Conservation (phyloP, 2,113 vertebrate species). For the zebrafish (Danio rerio) region GRCz12tu NC_133187.1:23205501-23206000, state of each 20-base stretch:
- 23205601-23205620: conserved; percentile 33
- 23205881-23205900: no score
- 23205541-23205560: conserved; percentile 22
- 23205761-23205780: background rate
- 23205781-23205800: background rate
- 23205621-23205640: conserved; percentile 20
- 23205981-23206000: no score
- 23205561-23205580: conserved; percentile 46
- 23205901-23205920: no score
- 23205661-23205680: background rate
- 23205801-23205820: background rate
- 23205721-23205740: background rate
- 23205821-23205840: background rate
- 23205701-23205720: conserved; percentile 10
- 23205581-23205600: conserved; percentile 46
- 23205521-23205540: conserved; percentile 18
- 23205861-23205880: no score
- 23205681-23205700: conserved; percentile 25
- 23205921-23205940: no score
- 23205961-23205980: no score
- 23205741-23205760: background rate
- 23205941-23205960: no score
- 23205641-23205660: background rate
- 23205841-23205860: background rate
- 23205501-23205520: background rate